Percentiles rank a stretch among this genome's conserved stretches.
Evolutionary conservation across 1,140 invertebrate genomes (phyloP).

Genomic region (Pachypsylla venusta): DNA sequence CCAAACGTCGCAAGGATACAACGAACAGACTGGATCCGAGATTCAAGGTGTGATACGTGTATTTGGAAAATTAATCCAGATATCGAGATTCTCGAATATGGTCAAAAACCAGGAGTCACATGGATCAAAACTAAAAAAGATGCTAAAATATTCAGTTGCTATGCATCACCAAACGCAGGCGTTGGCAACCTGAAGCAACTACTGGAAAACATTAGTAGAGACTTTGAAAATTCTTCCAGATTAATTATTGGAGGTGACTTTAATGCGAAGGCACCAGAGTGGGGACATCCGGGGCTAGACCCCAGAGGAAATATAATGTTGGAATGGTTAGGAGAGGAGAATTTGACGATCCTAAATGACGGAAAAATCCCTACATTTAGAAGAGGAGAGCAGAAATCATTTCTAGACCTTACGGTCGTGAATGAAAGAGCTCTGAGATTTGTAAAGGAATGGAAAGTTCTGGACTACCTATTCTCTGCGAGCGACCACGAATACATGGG

Average conservation of each 20-base stretch:
- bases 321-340: background rate
- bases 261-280: constrained; percentile 31
- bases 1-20: too few relatives aligned
- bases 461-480: background rate
- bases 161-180: too few relatives aligned
- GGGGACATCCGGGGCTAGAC: constrained; percentile 21
- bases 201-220: too few relatives aligned
- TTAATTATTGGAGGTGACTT: constrained; percentile 31
- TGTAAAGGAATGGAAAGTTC: background rate
- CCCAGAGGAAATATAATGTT: background rate
- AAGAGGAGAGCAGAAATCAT: background rate
- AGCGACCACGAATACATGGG: background rate
- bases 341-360: background rate
- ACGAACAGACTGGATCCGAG: too few relatives aligned
- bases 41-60: too few relatives aligned
- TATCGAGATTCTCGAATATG: too few relatives aligned
- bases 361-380: background rate
- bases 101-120: too few relatives aligned
- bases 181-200: too few relatives aligned
- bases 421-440: background rate
- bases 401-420: background rate
- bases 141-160: too few relatives aligned
- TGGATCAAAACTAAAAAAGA: too few relatives aligned
- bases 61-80: too few relatives aligned
- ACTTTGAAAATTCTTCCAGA: too few relatives aligned